Percentiles rank a stretch among this genome's conserved stretches.
phyloP scores from a whole-genome alignment of 2,888 invertebrate genomes.

The Ormyrus nitidulus region DNA sequence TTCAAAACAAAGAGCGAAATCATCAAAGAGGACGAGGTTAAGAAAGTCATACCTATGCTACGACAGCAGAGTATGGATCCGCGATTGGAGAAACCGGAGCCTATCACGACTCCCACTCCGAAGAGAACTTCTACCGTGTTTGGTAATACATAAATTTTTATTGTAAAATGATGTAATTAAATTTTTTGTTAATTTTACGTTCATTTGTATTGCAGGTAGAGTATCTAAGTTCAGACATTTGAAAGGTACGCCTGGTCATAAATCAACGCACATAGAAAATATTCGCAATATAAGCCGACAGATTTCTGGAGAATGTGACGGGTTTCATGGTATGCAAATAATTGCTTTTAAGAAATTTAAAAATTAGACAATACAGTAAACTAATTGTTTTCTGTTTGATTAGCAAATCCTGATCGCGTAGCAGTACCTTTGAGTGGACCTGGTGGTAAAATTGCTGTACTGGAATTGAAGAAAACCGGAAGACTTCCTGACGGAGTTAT shows the following conservation, averaged over 20 bases:
- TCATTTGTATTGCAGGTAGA: slow-evolving; percentile 77
- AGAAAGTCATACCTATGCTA: slow-evolving; percentile 75
- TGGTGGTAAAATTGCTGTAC: slow-evolving; percentile 91
- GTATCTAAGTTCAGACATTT: slow-evolving; percentile 95
- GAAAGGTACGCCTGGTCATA: slow-evolving; percentile 93
- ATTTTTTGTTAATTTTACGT: neutral
- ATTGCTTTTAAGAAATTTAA: neutral
- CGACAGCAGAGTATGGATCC: slow-evolving; percentile 77
- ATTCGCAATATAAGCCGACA: slow-evolving; percentile 92
- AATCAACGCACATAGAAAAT: slow-evolving; percentile 94
- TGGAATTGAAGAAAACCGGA: slow-evolving; percentile 87
- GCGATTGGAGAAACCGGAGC: slow-evolving; percentile 74
- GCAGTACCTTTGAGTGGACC: slow-evolving; percentile 94
- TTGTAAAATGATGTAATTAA: neutral
- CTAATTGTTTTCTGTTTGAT: slow-evolving; percentile 45
- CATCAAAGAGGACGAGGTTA: slow-evolving; percentile 75
- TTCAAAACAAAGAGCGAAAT: slow-evolving; percentile 81
- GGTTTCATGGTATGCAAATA: slow-evolving; percentile 85
- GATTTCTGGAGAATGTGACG: slow-evolving; percentile 95
- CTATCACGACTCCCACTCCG: slow-evolving; percentile 79
- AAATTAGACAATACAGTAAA: neutral
- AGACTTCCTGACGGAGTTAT: slow-evolving; percentile 88
- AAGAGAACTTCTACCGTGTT: slow-evolving; percentile 92
- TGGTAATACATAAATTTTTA: slow-evolving; percentile 76
- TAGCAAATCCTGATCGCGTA: slow-evolving; percentile 90